These are phyloP conservation scores for Netta rufina DNA, from an alignment of 2,797 vertebrate species.

Conservation along the genomic window DNA sequence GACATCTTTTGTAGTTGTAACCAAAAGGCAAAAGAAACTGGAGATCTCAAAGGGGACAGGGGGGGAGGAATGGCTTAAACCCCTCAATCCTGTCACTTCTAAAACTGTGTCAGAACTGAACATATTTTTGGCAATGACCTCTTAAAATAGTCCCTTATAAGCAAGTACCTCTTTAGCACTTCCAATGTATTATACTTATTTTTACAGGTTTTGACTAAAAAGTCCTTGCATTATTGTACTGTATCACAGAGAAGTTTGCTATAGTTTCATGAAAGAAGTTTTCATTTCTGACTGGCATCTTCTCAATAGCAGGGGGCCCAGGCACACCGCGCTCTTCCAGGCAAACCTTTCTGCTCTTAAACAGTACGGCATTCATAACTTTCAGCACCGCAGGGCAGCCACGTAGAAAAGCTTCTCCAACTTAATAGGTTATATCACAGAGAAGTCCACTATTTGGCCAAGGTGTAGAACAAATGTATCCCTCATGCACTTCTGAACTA, in stretches of 20 bases:
- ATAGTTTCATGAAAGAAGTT: constrained; percentile 83
- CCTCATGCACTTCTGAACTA: constrained; percentile 59
- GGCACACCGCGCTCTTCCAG: constrained; percentile 80
- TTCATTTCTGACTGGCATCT: constrained; percentile 85
- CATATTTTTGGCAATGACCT: constrained; percentile 63
- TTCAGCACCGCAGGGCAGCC: constrained; percentile 76
- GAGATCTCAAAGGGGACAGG: constrained; percentile 70
- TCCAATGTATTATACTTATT: constrained; percentile 71
- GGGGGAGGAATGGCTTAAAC: constrained; percentile 53
- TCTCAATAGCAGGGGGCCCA: constrained; percentile 84
- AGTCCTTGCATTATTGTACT: constrained; percentile 78
- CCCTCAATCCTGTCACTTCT: constrained; percentile 58
- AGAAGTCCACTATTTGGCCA: constrained; percentile 75
- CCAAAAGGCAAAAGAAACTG: constrained; percentile 82
- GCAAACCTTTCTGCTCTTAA: constrained; percentile 80
- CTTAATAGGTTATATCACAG: constrained; percentile 80
- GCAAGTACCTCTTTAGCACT: constrained; percentile 58
- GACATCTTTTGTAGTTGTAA: constrained; percentile 84
- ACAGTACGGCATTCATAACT: constrained; percentile 85
- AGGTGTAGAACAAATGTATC: constrained; percentile 76
- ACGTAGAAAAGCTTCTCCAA: constrained; percentile 79
- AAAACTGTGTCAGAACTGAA: constrained; percentile 63
- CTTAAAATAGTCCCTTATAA: constrained; percentile 56
- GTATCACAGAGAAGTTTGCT: constrained; percentile 79
- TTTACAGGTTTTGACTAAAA: constrained; percentile 74